Conservation (phyloP, 2,888 invertebrate genomes). For the Bombyx huttoni region DNA sequence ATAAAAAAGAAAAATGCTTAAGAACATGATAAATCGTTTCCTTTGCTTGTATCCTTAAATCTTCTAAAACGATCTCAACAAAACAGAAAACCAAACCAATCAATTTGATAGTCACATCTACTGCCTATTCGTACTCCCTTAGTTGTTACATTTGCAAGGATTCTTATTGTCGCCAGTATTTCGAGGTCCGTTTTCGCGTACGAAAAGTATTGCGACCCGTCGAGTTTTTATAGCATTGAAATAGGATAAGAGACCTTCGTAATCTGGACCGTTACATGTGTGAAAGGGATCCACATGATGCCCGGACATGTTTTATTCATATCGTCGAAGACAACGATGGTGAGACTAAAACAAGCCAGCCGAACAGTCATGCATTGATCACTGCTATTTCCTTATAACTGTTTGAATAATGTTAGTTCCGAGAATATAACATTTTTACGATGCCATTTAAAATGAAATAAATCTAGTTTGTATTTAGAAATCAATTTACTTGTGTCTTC, state of each 20-base stretch:
- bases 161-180: slow-evolving; percentile 22
- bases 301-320: slow-evolving; percentile 56
- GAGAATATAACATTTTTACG: background rate
- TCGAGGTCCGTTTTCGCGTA: slow-evolving; percentile 8
- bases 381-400: slow-evolving; percentile 20
- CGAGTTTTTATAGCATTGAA: background rate
- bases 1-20: background rate
- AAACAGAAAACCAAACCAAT: slow-evolving; percentile 16
- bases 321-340: slow-evolving; percentile 40
- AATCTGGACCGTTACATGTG: slow-evolving; percentile 26
- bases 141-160: slow-evolving; percentile 19
- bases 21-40: background rate
- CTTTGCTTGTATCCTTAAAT: background rate
- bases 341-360: slow-evolving; percentile 36
- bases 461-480: no score
- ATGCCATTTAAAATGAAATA: no score
- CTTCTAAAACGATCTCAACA: background rate
- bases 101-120: slow-evolving; percentile 29
- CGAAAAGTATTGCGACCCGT: slow-evolving; percentile 4
- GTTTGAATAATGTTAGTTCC: slow-evolving; percentile 12
- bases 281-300: slow-evolving; percentile 40
- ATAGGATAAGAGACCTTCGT: slow-evolving; percentile 1
- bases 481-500: no score
- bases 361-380: slow-evolving; percentile 46
- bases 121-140: slow-evolving; percentile 23